Percentiles rank a stretch among this genome's conserved stretches.
Conservation (phyloP, 2,888 invertebrate species). For the Nomada lathburiana region DNA sequence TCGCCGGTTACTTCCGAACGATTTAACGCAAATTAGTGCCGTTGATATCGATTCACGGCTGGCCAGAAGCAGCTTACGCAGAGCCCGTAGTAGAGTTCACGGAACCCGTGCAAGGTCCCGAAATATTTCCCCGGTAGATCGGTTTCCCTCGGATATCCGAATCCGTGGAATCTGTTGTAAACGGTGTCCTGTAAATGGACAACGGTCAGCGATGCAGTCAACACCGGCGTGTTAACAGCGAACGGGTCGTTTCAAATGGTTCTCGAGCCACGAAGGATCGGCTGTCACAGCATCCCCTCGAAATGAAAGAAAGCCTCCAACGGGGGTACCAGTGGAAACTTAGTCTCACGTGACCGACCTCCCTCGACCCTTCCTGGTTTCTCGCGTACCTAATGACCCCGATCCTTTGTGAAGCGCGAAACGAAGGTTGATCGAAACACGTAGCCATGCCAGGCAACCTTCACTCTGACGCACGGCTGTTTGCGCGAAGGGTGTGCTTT, state of each 20-base stretch:
- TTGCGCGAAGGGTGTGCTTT: constrained; percentile 45
- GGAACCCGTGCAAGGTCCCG: not conserved
- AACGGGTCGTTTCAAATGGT: not conserved
- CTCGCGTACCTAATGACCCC: constrained; percentile 68
- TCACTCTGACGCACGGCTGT: constrained; percentile 36
- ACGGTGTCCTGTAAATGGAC: not conserved
- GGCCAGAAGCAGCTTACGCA: not conserved
- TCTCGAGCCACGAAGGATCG: constrained; percentile 43
- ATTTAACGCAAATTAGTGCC: constrained; percentile 56
- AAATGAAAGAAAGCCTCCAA: constrained; percentile 28
- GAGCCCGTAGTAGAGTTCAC: not conserved
- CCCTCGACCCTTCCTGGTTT: constrained; percentile 65
- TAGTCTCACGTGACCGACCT: constrained; percentile 55
- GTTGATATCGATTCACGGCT: constrained; percentile 32
- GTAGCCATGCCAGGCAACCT: constrained; percentile 59
- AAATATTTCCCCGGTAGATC: not conserved
- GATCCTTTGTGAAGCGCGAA: constrained; percentile 62
- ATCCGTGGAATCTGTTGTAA: not conserved
- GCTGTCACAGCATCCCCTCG: constrained; percentile 27
- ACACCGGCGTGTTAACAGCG: not conserved
- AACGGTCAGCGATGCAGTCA: not conserved
- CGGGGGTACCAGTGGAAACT: constrained; percentile 29
- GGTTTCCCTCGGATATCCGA: too few relatives aligned
- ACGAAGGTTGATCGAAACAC: constrained; percentile 60
- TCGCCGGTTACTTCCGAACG: not conserved